Conservation (phyloP, 1,140 invertebrate species). For the Heterodera schachtii region DNA sequence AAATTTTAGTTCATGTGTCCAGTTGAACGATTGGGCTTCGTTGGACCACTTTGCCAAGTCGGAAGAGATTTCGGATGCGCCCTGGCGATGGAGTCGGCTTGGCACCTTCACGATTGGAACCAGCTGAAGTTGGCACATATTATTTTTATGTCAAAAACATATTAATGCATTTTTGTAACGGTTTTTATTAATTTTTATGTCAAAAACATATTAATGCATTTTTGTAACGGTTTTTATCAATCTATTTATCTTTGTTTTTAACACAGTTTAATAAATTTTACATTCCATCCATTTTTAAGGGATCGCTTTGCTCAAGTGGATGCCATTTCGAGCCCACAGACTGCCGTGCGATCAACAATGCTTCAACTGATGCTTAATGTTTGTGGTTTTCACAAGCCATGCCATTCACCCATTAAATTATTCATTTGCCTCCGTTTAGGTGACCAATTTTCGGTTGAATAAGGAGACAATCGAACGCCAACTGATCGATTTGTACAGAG, state of each 20-base stretch:
- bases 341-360: slow-evolving; percentile 32
- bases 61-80: slow-evolving; percentile 38
- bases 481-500: slow-evolving; percentile 31
- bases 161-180: too few species aligned
- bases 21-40: slow-evolving; percentile 50
- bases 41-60: slow-evolving; percentile 37
- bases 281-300: background rate
- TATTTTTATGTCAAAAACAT: too few species aligned
- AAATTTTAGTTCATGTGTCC: slow-evolving; percentile 40
- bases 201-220: too few species aligned
- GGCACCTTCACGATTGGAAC: slow-evolving; percentile 45
- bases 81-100: slow-evolving; percentile 42
- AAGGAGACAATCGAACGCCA: slow-evolving; percentile 40
- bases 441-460: slow-evolving; percentile 15
- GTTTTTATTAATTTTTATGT: too few species aligned
- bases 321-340: slow-evolving; percentile 31
- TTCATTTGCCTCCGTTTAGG: background rate
- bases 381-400: background rate
- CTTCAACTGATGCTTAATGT: slow-evolving; percentile 40
- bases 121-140: slow-evolving; percentile 14
- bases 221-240: too few species aligned
- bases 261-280: too few species aligned
- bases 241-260: too few species aligned
- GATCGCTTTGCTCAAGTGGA: slow-evolving; percentile 39
- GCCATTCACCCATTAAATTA: background rate